These are phyloP conservation scores for Spodoptera frugiperda DNA, from an alignment of 1,140 invertebrate genomes.

Conservation along the genomic window DNA sequence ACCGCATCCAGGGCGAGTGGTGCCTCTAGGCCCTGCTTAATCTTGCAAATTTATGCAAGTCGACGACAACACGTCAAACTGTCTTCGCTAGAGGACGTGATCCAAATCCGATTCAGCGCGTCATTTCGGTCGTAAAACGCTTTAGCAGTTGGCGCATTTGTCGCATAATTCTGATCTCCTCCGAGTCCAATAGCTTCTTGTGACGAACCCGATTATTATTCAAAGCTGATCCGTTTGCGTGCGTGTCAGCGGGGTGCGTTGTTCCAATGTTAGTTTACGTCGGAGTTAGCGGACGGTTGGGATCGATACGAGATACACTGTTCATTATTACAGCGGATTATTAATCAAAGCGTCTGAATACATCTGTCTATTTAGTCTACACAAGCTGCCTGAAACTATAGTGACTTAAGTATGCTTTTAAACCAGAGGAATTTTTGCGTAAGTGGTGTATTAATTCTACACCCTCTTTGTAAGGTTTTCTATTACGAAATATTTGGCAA, in stretches of 20 bases:
- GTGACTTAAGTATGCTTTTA: not conserved
- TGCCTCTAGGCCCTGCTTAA: conserved; percentile 65
- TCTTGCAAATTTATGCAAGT: conserved; percentile 84
- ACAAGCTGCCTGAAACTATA: not conserved
- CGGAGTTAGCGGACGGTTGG: not conserved
- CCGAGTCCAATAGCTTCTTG: conserved; percentile 66
- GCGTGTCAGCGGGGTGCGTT: conserved; percentile 32
- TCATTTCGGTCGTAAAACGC: conserved; percentile 79
- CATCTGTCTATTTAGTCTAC: not conserved
- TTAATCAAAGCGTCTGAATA: not conserved
- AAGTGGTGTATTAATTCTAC: not conserved
- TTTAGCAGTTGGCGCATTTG: conserved; percentile 80
- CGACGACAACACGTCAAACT: conserved; percentile 79
- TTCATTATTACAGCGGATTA: conserved; percentile 2
- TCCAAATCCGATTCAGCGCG: conserved; percentile 79
- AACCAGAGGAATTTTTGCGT: not conserved
- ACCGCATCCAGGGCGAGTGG: conserved; percentile 60
- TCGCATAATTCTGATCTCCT: conserved; percentile 75
- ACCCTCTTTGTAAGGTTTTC: conserved; percentile 3
- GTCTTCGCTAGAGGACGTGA: conserved; percentile 79
- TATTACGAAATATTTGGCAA: conserved; percentile 30
- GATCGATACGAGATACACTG: not conserved
- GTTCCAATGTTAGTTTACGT: conserved; percentile 20
- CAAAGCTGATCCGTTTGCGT: conserved; percentile 60
- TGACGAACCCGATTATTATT: conserved; percentile 66